Conservation (phyloP, 2,797 vertebrate genomes). For the Molossus molossus region DNA sequence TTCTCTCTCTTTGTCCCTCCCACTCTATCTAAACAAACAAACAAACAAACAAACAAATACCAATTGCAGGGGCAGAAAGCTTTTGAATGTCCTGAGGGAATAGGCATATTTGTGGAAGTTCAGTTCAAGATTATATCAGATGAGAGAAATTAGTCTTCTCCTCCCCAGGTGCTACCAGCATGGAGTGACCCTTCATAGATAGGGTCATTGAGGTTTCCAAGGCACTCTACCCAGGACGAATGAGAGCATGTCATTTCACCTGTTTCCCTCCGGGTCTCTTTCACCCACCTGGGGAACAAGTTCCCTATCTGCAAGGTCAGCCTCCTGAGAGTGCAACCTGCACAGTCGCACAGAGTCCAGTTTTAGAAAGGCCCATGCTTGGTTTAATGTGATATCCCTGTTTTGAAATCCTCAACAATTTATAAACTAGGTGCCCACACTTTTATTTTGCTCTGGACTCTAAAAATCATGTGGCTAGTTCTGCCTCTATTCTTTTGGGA, state of each 20-base stretch:
- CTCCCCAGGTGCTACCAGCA: background rate
- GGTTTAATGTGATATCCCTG: background rate
- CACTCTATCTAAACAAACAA: background rate
- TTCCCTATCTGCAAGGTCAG: background rate
- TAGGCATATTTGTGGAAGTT: background rate
- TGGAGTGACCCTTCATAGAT: background rate
- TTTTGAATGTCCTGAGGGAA: background rate
- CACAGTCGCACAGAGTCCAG: background rate
- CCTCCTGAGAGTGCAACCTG: background rate
- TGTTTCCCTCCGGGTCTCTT: background rate
- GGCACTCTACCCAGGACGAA: background rate
- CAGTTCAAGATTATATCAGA: background rate
- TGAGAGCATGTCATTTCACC: background rate
- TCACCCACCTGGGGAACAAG: background rate
- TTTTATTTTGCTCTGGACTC: constrained; percentile 4
- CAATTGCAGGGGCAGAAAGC: background rate
- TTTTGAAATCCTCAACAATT: constrained; percentile 19
- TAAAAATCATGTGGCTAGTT: background rate
- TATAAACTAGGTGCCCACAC: background rate
- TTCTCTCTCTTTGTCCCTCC: too few species aligned
- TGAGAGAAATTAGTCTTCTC: background rate
- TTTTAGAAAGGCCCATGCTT: background rate
- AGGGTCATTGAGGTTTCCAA: background rate
- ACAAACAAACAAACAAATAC: background rate
- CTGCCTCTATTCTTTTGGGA: background rate